Conservation (phyloP, 1,140 invertebrate genomes). For the Ctenoplectra terminalis region DNA sequence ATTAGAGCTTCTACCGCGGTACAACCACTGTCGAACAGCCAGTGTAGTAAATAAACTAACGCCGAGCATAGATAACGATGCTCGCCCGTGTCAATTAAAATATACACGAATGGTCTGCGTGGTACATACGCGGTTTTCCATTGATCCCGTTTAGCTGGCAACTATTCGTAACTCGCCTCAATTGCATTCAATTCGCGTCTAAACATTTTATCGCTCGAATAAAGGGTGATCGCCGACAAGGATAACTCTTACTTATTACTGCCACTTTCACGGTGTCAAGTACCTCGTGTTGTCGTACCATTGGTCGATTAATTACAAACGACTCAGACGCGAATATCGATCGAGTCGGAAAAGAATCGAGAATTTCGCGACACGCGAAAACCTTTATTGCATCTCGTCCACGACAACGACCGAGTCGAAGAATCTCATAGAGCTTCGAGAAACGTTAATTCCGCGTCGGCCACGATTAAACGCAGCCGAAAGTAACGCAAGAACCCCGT, state of each 20-base stretch:
- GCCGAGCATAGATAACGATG: neutral
- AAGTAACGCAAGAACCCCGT: neutral
- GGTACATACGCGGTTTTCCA: neutral
- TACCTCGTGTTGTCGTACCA: neutral
- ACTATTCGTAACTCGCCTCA: constrained; percentile 1
- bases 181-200: constrained; percentile 21
- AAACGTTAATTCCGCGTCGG: too few relatives aligned
- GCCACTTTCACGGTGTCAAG: neutral
- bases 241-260: neutral
- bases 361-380: neutral
- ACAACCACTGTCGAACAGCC: neutral
- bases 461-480: neutral
- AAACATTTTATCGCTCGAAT: constrained; percentile 11
- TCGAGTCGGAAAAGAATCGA: neutral
- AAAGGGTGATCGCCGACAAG: neutral
- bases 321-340: constrained; percentile 32
- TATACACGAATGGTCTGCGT: neutral
- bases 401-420: neutral
- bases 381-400: neutral
- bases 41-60: constrained; percentile 1
- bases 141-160: neutral
- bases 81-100: constrained; percentile 2
- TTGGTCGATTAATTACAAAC: constrained; percentile 25
- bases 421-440: neutral
- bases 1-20: neutral